These are phyloP conservation scores for Daktulosphaira vitifoliae DNA, from an alignment of 1,140 invertebrate genomes.

Conservation along the genomic window DNA sequence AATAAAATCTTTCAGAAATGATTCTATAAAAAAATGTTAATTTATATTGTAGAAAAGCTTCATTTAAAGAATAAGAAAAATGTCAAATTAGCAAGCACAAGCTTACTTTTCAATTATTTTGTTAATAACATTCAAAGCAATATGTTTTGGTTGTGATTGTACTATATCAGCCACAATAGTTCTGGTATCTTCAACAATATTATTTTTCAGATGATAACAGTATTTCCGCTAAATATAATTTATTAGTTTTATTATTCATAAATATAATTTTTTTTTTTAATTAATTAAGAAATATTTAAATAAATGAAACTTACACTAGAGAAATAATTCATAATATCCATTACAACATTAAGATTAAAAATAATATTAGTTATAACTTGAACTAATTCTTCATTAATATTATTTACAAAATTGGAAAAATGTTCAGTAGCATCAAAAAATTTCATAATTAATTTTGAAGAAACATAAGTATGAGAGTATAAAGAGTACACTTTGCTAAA, in stretches of 20 bases:
- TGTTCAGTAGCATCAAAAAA: not conserved
- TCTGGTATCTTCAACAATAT: constrained; percentile 11
- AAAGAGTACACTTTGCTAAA: constrained; percentile 9
- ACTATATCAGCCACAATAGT: constrained; percentile 1
- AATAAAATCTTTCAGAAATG: constrained; percentile 5
- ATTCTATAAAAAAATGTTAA: not conserved
- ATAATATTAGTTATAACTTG: constrained; percentile 8
- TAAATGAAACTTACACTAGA: constrained; percentile 14
- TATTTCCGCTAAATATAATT: constrained; percentile 9
- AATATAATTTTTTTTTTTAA: too few relatives aligned
- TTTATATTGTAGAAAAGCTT: too few relatives aligned
- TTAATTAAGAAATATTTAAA: not conserved
- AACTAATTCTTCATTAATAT: constrained; percentile 10
- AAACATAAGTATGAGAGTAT: constrained; percentile 20
- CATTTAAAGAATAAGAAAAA: too few relatives aligned
- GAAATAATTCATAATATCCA: constrained; percentile 11
- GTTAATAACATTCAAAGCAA: not conserved
- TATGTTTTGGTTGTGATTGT: constrained; percentile 18
- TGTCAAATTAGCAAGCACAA: too few relatives aligned
- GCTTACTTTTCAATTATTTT: constrained; percentile 17
- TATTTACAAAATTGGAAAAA: not conserved
- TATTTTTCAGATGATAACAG: constrained; percentile 14
- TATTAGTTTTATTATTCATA: too few relatives aligned
- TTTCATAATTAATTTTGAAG: constrained; percentile 13
- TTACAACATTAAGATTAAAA: constrained; percentile 11